Conservation (phyloP, 2,888 invertebrate genomes). For the Cataglyphis livida region DNA sequence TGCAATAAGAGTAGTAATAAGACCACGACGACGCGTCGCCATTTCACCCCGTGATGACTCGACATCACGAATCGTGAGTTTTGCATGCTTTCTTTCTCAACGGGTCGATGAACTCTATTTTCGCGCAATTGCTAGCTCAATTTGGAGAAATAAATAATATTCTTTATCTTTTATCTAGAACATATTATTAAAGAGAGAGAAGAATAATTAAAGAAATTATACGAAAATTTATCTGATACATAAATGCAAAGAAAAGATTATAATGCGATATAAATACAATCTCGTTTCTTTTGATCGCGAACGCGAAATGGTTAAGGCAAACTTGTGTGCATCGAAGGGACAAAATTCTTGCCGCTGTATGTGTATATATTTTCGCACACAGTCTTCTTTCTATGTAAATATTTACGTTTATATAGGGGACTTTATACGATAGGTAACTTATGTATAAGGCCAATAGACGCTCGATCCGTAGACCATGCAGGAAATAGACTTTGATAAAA, state of each 20-base stretch:
- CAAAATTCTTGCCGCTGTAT: neutral
- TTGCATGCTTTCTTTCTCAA: constrained; percentile 47
- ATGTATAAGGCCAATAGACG: constrained; percentile 49
- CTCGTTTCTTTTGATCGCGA: constrained; percentile 3
- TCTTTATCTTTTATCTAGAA: neutral
- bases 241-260: neutral
- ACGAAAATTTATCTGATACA: neutral
- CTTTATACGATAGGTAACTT: constrained; percentile 33
- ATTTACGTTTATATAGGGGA: constrained; percentile 47
- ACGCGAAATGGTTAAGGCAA: constrained; percentile 12
- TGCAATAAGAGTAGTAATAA: constrained; percentile 31
- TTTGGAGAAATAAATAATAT: constrained; percentile 1
- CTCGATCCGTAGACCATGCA: constrained; percentile 43
- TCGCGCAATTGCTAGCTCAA: constrained; percentile 5
- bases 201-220: constrained; percentile 12
- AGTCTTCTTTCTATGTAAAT: constrained; percentile 52
- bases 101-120: constrained; percentile 61
- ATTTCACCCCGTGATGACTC: constrained; percentile 34
- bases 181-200: neutral
- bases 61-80: constrained; percentile 38
- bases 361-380: constrained; percentile 8
- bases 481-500: constrained; percentile 48
- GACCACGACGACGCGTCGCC: constrained; percentile 42
- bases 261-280: neutral
- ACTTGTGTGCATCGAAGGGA: constrained; percentile 10